Base-by-base conservation (phyloP, 64 coral and sea anemone genomes). In the Astreopora myriophthalma region DNA sequence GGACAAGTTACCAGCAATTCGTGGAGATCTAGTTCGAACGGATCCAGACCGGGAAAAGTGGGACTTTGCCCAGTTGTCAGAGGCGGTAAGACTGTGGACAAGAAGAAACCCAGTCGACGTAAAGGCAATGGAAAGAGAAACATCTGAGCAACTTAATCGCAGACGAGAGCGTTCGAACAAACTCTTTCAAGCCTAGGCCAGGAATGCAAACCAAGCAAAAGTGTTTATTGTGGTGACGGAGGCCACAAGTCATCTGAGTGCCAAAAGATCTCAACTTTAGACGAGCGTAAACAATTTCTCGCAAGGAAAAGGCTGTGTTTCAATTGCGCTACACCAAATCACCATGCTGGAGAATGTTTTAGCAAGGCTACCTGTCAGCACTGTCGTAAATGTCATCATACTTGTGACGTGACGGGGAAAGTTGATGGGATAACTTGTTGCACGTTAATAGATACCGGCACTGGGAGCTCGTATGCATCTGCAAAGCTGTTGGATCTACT, bases 381-480 rank as follows among this genome's bases (percentile, higher is more conserved):
- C 25, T 94, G 75, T n/a, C 28, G 73, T 5, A 57, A 82, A 84
- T 24, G 46, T 0, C 94, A 92, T 74, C 89, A 88, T 73, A 75
- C 31, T 68, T 77, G 37, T 94, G 33, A 55, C n/a, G n/a, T 94
- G 14, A 23, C 73, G 24, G 35, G 88, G 9, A 75, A 89, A 26
- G 52, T 89, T 5, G 48, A 78, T 1, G 73, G 48, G 8, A 39
- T 80, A 3, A 69, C 6, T 14, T 90, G 74, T 22, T 0, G 74
- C 4, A 74, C 88, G 11, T 48, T 89, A 34, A 44, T 89, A 8
- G 71, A 89, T 29, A 89, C 87, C 1, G 92, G 92, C 6, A 75
- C 92, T 6, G 85, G 85, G 37, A 94, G 85, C 31, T 82, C 40
- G 5, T 88, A 89, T 40, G 85, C 86, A 14, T 88, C 64, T 2